phyloP scores from a whole-genome alignment of 2,888 invertebrate species.

The Priocnemis perturbator region DNA sequence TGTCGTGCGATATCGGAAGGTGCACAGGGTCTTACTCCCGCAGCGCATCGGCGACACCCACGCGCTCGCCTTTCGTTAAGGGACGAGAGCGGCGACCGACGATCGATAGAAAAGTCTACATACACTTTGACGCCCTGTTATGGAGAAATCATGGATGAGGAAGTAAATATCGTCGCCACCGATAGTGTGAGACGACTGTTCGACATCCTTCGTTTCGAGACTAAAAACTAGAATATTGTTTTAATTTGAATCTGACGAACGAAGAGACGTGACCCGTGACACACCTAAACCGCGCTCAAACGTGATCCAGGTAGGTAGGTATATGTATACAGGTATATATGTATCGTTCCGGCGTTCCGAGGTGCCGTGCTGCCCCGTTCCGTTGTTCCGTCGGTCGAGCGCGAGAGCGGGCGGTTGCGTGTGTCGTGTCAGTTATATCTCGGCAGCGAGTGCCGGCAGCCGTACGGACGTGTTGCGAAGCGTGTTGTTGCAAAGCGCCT shows the following conservation, averaged over 20 bases:
- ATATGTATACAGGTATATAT: slow-evolving; percentile 40
- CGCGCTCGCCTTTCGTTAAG: background rate
- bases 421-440: slow-evolving; percentile 72
- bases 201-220: too few relatives aligned
- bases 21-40: background rate
- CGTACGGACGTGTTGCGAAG: slow-evolving; percentile 38
- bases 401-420: slow-evolving; percentile 62
- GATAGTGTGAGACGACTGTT: too few relatives aligned
- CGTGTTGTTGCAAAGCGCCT: too few relatives aligned
- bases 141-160: too few relatives aligned
- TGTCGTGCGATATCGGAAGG: background rate
- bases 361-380: slow-evolving; percentile 41
- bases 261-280: background rate
- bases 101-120: too few relatives aligned
- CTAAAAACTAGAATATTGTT: too few relatives aligned
- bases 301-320: slow-evolving; percentile 36
- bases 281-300: background rate
- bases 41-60: slow-evolving; percentile 2
- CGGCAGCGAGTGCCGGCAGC: slow-evolving; percentile 72
- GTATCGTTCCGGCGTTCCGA: slow-evolving; percentile 55
- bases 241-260: too few relatives aligned
- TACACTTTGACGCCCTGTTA: too few relatives aligned
- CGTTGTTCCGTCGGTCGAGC: slow-evolving; percentile 52
- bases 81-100: too few relatives aligned
- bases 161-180: too few relatives aligned